Percentiles rank a stretch among this genome's conserved stretches.
phyloP scores from a whole-genome alignment of 2,888 invertebrate species.

The Noctua pronuba region DNA sequence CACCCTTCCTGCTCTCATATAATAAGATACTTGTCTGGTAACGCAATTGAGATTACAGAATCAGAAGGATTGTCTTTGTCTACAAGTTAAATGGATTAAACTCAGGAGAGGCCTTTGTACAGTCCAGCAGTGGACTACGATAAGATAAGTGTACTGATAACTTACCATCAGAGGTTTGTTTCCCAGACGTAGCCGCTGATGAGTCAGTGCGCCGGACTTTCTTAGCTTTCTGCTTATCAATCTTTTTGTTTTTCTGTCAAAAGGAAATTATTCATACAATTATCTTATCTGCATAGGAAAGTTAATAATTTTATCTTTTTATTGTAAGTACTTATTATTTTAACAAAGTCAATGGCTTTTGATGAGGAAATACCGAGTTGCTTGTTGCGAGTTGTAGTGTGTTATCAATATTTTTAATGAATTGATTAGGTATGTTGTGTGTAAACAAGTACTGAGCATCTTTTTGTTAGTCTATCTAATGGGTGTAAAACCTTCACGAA shows the following conservation, averaged over 20 bases:
- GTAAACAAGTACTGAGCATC: too few relatives aligned
- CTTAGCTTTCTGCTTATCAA: slow-evolving; percentile 82
- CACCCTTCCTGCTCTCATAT: too few relatives aligned
- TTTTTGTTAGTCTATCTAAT: too few relatives aligned
- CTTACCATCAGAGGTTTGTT: slow-evolving; percentile 87
- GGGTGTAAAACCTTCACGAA: too few relatives aligned
- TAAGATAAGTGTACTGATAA: background rate
- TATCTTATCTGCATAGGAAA: slow-evolving; percentile 2
- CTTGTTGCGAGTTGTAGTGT: background rate
- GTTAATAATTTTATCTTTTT: background rate
- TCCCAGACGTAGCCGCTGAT: slow-evolving; percentile 86
- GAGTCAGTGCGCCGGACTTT: slow-evolving; percentile 84
- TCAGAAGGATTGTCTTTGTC: background rate
- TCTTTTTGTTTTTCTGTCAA: slow-evolving; percentile 84
- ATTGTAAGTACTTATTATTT: background rate
- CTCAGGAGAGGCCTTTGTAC: background rate
- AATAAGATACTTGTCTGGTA: background rate
- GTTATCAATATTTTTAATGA: slow-evolving; percentile 2
- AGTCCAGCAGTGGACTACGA: background rate
- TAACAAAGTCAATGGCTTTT: background rate
- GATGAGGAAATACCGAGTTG: background rate
- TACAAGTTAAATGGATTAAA: background rate
- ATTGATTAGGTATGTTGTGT: background rate
- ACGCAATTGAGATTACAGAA: background rate
- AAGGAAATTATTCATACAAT: background rate